Base-by-base conservation (phyloP, 1,140 invertebrate species). In the Pseudobourletiella spinata region DNA sequence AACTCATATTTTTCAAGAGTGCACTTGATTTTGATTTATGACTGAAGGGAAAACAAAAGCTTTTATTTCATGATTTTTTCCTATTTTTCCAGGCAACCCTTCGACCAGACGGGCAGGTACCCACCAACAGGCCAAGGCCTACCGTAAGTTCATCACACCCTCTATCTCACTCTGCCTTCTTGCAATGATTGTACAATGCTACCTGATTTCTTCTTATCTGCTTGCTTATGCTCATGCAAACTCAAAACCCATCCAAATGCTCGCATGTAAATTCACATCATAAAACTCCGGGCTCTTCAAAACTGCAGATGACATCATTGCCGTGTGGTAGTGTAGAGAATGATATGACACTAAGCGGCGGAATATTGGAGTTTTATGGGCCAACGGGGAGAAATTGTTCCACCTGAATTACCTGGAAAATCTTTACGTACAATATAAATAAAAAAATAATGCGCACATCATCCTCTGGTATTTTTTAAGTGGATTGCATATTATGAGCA, bases 131-230 rank as follows among this genome's bases (percentile, higher is more conserved):
- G 55, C 59, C 66, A 59, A 57, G 48, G 59, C 16, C 57, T 65
- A 63, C 66, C 66, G 66, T 68, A 68, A 68, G 66, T 68, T 26
- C 16, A 51, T 24, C 30, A 18, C 35, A 63, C n/a, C n/a, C n/a
- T n/a, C n/a, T n/a, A n/a, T n/a, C n/a, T n/a, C n/a, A n/a, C n/a
- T n/a, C n/a, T 57, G 32, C 35, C 46, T 51, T 52, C 39, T 57
- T 43, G 8, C 2, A 57, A 35, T 46, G 29, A 50, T 44, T 48
- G 32, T 59, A 43, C 56, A 44, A 26, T 29, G 56, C 43, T 44
- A 57, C 46, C 43, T 43, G 24, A 43, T 35, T 39, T 44, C 20
- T 28, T 57, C 28, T 30, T 57, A 43, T 50, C 26, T 52, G 59
- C 35, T 52, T 55, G n/a, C 28, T 61, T 55, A 30, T 29, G 24